These are phyloP conservation scores for Sitophilus oryzae DNA, from an alignment of 1,140 invertebrate genomes.

Conservation along the genomic window DNA sequence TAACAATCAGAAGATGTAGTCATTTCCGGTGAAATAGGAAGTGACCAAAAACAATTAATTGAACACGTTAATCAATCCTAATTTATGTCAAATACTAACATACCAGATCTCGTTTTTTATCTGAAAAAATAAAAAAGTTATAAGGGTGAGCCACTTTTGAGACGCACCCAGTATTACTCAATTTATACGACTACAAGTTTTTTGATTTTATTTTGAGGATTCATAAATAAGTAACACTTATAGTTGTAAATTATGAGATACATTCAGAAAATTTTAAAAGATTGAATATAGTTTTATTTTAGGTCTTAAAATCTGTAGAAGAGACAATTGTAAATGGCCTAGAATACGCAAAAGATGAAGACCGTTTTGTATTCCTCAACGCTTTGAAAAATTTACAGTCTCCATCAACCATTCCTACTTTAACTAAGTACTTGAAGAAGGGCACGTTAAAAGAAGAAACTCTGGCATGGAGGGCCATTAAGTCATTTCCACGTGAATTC, in stretches of 20 bases:
- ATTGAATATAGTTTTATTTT: constrained; percentile 7
- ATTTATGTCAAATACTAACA: too few relatives aligned
- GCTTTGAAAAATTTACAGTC: constrained; percentile 62
- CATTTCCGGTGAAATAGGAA: too few relatives aligned
- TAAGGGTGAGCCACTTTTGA: too few relatives aligned
- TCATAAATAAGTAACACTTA: too few relatives aligned
- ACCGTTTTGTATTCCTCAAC: constrained; percentile 56
- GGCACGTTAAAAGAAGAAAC: constrained; percentile 51
- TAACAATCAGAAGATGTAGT: too few relatives aligned
- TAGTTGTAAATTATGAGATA: constrained; percentile 1
- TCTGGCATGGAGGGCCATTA: constrained; percentile 60
- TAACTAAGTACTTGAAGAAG: constrained; percentile 49
- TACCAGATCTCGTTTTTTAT: too few relatives aligned
- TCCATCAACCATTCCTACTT: constrained; percentile 50
- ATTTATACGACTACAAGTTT: too few relatives aligned
- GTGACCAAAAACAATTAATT: too few relatives aligned
- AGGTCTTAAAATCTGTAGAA: constrained; percentile 39
- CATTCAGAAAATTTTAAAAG: not conserved
- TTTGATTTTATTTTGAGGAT: too few relatives aligned
- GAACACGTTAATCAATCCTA: too few relatives aligned
- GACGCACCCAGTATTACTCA: too few relatives aligned
- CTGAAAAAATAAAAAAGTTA: too few relatives aligned
- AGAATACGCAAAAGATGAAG: constrained; percentile 51
- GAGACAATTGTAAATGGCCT: constrained; percentile 49
- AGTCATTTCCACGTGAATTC: constrained; percentile 47